Base-by-base conservation (phyloP, 2,113 vertebrate species). In the Gorsachius goisagi region DNA sequence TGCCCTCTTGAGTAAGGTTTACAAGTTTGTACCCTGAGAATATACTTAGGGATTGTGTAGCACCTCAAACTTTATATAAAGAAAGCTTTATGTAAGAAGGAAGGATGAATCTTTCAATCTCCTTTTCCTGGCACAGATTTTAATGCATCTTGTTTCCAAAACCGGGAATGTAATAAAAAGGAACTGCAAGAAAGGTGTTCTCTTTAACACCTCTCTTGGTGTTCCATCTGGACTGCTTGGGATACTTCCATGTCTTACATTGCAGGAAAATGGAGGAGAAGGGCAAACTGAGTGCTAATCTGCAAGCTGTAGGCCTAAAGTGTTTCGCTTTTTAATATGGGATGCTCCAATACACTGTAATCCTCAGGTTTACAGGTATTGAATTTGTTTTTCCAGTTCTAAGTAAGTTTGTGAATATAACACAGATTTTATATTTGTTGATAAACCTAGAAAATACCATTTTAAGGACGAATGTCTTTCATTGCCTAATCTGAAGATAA, bases 151-250 rank as follows among this genome's bases (percentile, higher is more conserved):
- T 90, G 64, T 89, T 95, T 94, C 79, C 88, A 74, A 93, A 95
- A 84, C 72, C 55, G 64, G 80, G 30, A 81, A 90, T 20, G 68
- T 60, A 95, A 94, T 88, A 81, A 71, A 91, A 91, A 85, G 66
- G 81, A 73, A 73, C 72, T 35, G 66, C 52, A 53, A 85, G 82
- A 63, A 94, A 94, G 93, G 85, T 93, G 76, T 90, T 86, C 93
- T 84, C 72, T 93, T 80, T 93, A 95, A 81, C 96, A 90, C 93
- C 68, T 95, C 58, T 52, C 68, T 88, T 59, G 68, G 19, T 89
- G 60, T 37, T 96, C 92, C 95, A 90, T 96, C 96, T 96, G 90
- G 79, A 33, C 85, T 90, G 44, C 88, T 81, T 88, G 75, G 92
- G 90, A 78, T 52, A 77, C 26, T 85, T 95, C 33, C 44, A 24